phyloP scores from a whole-genome alignment of 2,888 invertebrate genomes.

The Calliphora vomitoria region DNA sequence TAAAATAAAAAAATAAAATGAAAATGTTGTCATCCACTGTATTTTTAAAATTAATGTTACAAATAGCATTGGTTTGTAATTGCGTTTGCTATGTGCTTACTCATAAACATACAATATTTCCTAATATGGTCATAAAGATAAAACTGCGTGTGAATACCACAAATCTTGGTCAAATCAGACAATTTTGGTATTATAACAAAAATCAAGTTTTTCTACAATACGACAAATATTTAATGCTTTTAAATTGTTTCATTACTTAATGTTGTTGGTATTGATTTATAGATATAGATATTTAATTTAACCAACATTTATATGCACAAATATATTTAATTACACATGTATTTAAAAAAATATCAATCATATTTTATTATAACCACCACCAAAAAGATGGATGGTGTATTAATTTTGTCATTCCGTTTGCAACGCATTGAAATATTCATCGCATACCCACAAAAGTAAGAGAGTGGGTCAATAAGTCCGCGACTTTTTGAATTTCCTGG shows the following conservation, averaged over 20 bases:
- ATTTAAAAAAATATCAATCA: no score
- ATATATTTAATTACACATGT: no score
- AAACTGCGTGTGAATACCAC: conserved; percentile 25
- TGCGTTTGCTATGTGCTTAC: neutral
- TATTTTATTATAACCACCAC: no score
- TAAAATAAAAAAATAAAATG: no score
- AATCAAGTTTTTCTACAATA: conserved; percentile 44
- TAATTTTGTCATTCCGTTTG: no score
- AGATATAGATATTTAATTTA: neutral
- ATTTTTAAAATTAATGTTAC: neutral
- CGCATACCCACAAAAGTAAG: no score
- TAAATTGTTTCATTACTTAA: neutral
- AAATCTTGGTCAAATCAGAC: conserved; percentile 57
- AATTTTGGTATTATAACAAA: conserved; percentile 51
- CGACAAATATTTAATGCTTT: neutral
- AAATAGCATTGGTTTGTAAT: neutral
- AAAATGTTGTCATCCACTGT: neutral
- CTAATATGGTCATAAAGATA: conserved; percentile 44
- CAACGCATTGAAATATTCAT: no score
- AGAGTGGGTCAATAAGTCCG: no score
- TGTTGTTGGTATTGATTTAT: neutral
- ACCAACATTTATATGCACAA: neutral
- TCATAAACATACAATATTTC: conserved; percentile 31
- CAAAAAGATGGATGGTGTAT: no score
- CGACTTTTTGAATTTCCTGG: no score